Percentiles rank a stretch among this genome's conserved stretches.
Conservation (phyloP, 2,888 invertebrate species). For the Caenorhabditis sulstoni region DNA sequence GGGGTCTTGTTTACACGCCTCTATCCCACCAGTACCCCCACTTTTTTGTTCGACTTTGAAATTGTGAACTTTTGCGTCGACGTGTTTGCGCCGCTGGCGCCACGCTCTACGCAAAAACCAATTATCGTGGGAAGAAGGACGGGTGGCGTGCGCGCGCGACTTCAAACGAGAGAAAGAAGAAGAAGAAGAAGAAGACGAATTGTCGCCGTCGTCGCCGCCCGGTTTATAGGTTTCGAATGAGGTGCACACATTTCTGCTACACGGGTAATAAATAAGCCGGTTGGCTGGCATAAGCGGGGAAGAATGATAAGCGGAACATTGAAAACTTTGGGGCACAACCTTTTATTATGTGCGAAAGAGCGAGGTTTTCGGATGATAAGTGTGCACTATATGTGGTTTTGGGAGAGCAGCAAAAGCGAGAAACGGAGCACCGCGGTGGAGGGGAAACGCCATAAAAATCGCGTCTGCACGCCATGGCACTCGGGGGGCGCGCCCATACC, state of each 20-base stretch:
- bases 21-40: not conserved
- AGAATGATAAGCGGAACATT: constrained; percentile 10
- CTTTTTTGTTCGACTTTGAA: constrained; percentile 25
- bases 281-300: constrained; percentile 1
- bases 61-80: constrained; percentile 48
- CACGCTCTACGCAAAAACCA: constrained; percentile 37
- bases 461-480: not conserved
- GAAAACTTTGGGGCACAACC: constrained; percentile 19
- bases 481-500: constrained; percentile 5
- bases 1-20: constrained; percentile 24
- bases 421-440: not conserved
- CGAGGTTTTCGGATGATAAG: not conserved
- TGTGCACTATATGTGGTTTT: constrained; percentile 11
- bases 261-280: constrained; percentile 33
- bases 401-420: not conserved
- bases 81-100: constrained; percentile 47
- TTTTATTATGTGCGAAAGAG: constrained; percentile 6
- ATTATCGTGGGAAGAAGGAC: constrained; percentile 24
- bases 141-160: not conserved
- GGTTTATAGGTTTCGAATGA: constrained; percentile 2
- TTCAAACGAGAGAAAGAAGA: not conserved
- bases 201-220: not conserved
- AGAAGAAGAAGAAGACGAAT: not conserved
- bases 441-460: constrained; percentile 13
- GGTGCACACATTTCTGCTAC: constrained; percentile 17